phyloP scores from a whole-genome alignment of 1,140 invertebrate genomes.

The Drosophila varians region DNA sequence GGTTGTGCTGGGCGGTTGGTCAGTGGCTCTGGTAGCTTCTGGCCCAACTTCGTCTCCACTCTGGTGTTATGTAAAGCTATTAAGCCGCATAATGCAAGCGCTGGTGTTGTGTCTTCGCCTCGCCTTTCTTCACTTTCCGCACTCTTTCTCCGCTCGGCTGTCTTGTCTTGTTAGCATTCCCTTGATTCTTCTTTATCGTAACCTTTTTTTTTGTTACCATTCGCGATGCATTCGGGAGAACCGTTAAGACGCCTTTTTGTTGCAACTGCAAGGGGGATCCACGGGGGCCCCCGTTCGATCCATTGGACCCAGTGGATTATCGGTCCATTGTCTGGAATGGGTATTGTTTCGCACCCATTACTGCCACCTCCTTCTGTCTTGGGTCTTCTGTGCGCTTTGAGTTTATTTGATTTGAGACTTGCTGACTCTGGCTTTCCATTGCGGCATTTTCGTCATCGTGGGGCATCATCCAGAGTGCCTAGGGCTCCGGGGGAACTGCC shows the following conservation, averaged over 20 bases:
- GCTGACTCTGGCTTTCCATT: slow-evolving; percentile 37
- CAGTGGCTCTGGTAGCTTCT: slow-evolving; percentile 18
- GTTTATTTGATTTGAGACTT: slow-evolving; percentile 39
- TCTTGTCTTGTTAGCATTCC: slow-evolving; percentile 27
- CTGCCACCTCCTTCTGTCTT: not conserved
- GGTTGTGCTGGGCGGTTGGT: slow-evolving; percentile 23
- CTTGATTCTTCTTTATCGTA: slow-evolving; percentile 12
- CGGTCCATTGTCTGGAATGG: slow-evolving; percentile 39
- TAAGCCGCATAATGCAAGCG: slow-evolving; percentile 58
- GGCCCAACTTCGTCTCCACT: slow-evolving; percentile 29
- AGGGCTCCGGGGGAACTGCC: slow-evolving; percentile 23
- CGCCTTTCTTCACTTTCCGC: slow-evolving; percentile 9
- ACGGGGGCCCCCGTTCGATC: slow-evolving; percentile 23
- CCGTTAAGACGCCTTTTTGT: slow-evolving; percentile 62
- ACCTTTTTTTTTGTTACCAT: not conserved
- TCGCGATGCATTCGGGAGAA: slow-evolving; percentile 22
- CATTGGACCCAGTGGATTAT: slow-evolving; percentile 47
- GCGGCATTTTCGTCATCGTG: slow-evolving; percentile 38
- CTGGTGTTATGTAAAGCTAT: slow-evolving; percentile 74
- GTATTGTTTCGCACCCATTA: not conserved
- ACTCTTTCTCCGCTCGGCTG: slow-evolving; percentile 12
- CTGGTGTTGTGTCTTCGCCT: slow-evolving; percentile 30
- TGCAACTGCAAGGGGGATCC: slow-evolving; percentile 40
- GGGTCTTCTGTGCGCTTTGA: slow-evolving; percentile 23
- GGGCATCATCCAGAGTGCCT: slow-evolving; percentile 27